phyloP scores from a whole-genome alignment of 2,113 vertebrate species.

The Dicerorhinus sumatrensis region DNA sequence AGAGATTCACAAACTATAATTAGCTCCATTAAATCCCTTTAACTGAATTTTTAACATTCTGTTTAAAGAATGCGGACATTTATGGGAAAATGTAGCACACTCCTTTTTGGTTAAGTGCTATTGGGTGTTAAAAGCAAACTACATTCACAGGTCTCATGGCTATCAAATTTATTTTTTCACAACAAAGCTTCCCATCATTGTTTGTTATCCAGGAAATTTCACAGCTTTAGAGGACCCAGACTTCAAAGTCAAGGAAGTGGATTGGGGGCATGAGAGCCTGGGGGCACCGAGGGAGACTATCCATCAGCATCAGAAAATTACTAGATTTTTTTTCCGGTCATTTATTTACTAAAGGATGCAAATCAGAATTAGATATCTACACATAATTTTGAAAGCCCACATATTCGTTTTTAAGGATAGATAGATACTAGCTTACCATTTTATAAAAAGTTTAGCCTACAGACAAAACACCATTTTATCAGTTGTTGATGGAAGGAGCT shows the following conservation, averaged over 20 bases:
- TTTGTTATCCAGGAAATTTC: slow-evolving; percentile 76
- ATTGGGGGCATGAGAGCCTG: neutral
- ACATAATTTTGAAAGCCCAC: neutral
- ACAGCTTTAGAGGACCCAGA: slow-evolving; percentile 50
- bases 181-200: slow-evolving; percentile 58
- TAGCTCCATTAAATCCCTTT: slow-evolving; percentile 65
- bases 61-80: slow-evolving; percentile 61
- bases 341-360: neutral
- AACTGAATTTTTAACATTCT: slow-evolving; percentile 54
- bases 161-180: slow-evolving; percentile 62
- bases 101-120: neutral
- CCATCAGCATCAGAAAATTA: neutral
- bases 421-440: neutral
- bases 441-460: slow-evolving; percentile 5
- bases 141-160: slow-evolving; percentile 39
- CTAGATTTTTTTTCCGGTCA: neutral
- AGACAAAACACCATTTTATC: slow-evolving; percentile 41
- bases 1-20: slow-evolving; percentile 57
- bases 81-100: neutral
- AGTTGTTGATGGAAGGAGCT: slow-evolving; percentile 34
- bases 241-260: slow-evolving; percentile 72
- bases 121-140: slow-evolving; percentile 49
- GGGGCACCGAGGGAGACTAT: neutral
- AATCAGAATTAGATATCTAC: neutral
- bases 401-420: neutral